A percentile compares a stretch with the other conserved stretches of the same genome.
Conservation (phyloP, 2,113 vertebrate genomes). For the Dissostichus mawsoni region DNA sequence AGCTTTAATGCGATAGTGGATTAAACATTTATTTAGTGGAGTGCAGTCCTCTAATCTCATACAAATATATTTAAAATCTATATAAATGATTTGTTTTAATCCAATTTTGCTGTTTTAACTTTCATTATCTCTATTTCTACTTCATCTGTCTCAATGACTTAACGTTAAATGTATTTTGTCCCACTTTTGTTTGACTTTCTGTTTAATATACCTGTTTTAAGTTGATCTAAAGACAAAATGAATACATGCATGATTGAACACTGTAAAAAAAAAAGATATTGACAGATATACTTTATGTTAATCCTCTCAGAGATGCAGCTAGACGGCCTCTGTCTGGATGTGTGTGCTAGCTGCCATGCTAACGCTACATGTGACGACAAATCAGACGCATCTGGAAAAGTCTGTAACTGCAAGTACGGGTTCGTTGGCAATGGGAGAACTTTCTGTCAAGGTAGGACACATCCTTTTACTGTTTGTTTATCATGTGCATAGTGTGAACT, state of each 20-base stretch:
- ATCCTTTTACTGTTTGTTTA: neutral
- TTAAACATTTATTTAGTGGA: too few species aligned
- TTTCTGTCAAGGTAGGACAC: conserved; percentile 87
- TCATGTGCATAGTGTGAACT: neutral
- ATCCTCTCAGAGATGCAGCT: conserved; percentile 28
- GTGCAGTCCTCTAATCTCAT: too few species aligned
- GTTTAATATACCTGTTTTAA: neutral
- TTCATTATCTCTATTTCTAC: too few species aligned
- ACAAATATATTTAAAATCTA: too few species aligned
- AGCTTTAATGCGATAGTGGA: too few species aligned
- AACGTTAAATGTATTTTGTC: too few species aligned
- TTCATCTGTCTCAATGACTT: too few species aligned
- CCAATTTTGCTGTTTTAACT: too few species aligned
- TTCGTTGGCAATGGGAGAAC: conserved; percentile 94
- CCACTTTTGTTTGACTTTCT: too few species aligned
- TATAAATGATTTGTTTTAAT: too few species aligned
- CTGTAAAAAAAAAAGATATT: neutral
- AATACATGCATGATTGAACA: neutral
- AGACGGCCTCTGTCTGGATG: conserved; percentile 68
- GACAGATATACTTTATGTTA: neutral
- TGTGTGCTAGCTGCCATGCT: conserved; percentile 90
- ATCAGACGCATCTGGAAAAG: conserved; percentile 83
- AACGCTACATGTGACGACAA: conserved; percentile 89
- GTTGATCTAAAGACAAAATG: neutral
- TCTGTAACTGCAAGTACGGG: conserved; percentile 94